Conservation (phyloP, 2,888 invertebrate species). For the Melitaea athalia region DNA sequence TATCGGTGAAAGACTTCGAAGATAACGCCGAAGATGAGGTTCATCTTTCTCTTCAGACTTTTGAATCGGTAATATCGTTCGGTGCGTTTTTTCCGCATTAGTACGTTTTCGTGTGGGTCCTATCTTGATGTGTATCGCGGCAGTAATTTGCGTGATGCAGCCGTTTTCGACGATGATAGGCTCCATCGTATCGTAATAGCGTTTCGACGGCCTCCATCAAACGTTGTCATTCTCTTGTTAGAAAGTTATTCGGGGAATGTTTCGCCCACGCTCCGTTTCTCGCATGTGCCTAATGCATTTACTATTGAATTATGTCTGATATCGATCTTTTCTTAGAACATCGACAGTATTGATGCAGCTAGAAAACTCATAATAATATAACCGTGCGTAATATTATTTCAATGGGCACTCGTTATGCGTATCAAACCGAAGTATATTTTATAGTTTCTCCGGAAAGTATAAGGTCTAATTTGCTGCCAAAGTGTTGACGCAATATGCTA, state of each 20-base stretch:
- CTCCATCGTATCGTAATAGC: slow-evolving; percentile 43
- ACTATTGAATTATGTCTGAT: slow-evolving; percentile 65
- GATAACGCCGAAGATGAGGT: slow-evolving; percentile 43
- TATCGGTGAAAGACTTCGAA: slow-evolving; percentile 25
- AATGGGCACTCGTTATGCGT: neutral
- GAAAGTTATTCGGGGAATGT: slow-evolving; percentile 65
- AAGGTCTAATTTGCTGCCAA: neutral
- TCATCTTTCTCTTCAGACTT: slow-evolving; percentile 57
- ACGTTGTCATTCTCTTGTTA: slow-evolving; percentile 64
- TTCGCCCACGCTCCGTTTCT: slow-evolving; percentile 58
- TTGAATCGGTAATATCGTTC: slow-evolving; percentile 59
- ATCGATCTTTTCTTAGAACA: slow-evolving; percentile 58
- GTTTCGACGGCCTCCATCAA: slow-evolving; percentile 50
- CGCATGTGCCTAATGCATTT: slow-evolving; percentile 68
- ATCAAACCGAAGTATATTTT: neutral
- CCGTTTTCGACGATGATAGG: slow-evolving; percentile 70
- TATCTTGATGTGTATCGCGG: slow-evolving; percentile 57
- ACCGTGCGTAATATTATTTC: neutral
- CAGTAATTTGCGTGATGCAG: slow-evolving; percentile 75
- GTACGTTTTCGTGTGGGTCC: slow-evolving; percentile 52
- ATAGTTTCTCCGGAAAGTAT: neutral
- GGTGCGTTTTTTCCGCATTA: slow-evolving; percentile 59
- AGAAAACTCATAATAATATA: neutral
- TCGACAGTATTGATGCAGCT: slow-evolving; percentile 4
- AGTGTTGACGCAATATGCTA: neutral